A percentile compares a stretch with the other conserved stretches of the same genome.
Evolutionary conservation across 2,888 invertebrate genomes (phyloP).

Genomic region (Desoria tigrina): DNA sequence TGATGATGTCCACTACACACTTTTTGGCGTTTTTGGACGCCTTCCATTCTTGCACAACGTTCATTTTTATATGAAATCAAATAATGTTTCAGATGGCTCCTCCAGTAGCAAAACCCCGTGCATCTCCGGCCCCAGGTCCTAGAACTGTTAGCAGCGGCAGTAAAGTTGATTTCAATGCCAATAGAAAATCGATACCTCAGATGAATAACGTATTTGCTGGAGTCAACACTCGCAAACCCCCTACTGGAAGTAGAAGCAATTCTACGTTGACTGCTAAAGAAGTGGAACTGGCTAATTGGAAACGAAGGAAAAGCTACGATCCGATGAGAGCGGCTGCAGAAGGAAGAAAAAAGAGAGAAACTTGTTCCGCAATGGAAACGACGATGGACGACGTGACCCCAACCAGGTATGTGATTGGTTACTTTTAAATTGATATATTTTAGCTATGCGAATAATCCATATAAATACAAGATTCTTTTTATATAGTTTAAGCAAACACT

Average conservation of each 20-base stretch:
- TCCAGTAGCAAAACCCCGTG: background rate
- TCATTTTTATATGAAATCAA: too few relatives aligned
- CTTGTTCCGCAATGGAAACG: slow-evolving; percentile 34
- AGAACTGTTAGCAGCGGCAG: background rate
- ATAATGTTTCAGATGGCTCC: background rate
- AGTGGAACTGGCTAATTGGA: slow-evolving; percentile 91
- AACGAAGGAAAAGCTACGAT: slow-evolving; percentile 90
- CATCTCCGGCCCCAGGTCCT: background rate
- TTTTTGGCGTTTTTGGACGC: too few relatives aligned
- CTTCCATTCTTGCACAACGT: too few relatives aligned
- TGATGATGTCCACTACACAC: too few relatives aligned
- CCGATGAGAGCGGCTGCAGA: slow-evolving; percentile 91
- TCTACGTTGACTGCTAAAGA: slow-evolving; percentile 75
- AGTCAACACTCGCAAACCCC: slow-evolving; percentile 12
- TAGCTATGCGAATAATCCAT: too few relatives aligned
- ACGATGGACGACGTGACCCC: slow-evolving; percentile 33
- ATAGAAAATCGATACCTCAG: background rate
- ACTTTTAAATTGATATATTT: too few relatives aligned
- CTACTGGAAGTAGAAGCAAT: slow-evolving; percentile 64
- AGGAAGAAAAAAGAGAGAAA: slow-evolving; percentile 61
- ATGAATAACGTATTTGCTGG: background rate
- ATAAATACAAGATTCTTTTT: too few relatives aligned
- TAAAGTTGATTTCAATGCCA: background rate
- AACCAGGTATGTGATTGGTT: slow-evolving; percentile 9
- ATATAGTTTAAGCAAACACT: slow-evolving; percentile 13